Evolutionary conservation across 2,888 invertebrate genomes (phyloP).

Genomic region (Epinotia brunnichana): DNA sequence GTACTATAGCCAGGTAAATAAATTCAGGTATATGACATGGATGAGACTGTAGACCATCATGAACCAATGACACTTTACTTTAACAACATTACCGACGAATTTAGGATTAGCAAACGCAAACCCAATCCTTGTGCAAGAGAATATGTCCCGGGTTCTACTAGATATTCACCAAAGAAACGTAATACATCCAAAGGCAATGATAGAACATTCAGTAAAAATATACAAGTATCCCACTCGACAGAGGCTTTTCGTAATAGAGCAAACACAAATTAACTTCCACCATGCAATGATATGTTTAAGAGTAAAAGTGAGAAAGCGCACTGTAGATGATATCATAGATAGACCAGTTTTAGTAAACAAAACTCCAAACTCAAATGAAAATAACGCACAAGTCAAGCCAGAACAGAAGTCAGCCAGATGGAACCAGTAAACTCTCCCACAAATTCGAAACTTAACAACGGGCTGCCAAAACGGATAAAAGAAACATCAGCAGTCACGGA

Average conservation of each 20-base stretch:
- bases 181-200: background rate
- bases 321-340: background rate
- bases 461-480: slow-evolving; percentile 2
- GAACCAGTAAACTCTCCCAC: background rate
- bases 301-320: slow-evolving; percentile 12
- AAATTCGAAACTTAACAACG: background rate
- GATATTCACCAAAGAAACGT: slow-evolving; percentile 33
- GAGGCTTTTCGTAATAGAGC: background rate
- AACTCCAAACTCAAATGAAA: background rate
- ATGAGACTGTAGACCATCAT: background rate
- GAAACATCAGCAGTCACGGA: background rate
- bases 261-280: background rate
- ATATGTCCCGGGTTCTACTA: slow-evolving; percentile 57
- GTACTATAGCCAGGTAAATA: too few relatives aligned
- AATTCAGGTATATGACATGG: slow-evolving; percentile 47
- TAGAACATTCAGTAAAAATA: background rate
- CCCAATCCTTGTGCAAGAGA: slow-evolving; percentile 64
- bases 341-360: background rate
- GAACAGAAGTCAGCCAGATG: background rate
- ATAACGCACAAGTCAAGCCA: background rate
- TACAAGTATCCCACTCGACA: background rate
- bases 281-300: slow-evolving; percentile 14
- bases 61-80: slow-evolving; percentile 16
- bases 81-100: slow-evolving; percentile 33
- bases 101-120: slow-evolving; percentile 59